Evolutionary conservation across 2,797 vertebrate genomes (phyloP).

Genomic region (Alosa sapidissima): DNA sequence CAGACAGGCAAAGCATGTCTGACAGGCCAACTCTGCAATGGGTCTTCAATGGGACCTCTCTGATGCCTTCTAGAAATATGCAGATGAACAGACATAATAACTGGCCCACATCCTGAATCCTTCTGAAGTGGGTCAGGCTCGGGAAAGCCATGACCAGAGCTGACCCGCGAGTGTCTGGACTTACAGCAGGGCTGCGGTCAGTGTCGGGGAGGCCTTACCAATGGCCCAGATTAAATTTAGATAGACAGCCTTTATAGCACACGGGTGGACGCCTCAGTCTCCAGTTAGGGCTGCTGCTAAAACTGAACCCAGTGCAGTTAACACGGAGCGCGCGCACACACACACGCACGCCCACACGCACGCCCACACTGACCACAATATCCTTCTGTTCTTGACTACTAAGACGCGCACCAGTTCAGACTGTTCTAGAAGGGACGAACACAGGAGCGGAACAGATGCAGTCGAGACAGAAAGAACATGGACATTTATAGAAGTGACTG

Average conservation of each 20-base stretch:
- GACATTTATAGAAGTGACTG: neutral
- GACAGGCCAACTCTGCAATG: neutral
- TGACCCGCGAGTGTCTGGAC: neutral
- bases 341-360: neutral
- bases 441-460: neutral
- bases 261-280: slow-evolving; percentile 12
- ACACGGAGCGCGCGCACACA: neutral
- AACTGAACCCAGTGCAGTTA: slow-evolving; percentile 6
- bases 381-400: slow-evolving; percentile 22
- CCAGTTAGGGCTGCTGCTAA: slow-evolving; percentile 20
- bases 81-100: neutral
- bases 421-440: neutral
- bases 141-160: neutral
- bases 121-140: slow-evolving; percentile 13
- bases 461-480: neutral
- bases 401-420: neutral
- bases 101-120: slow-evolving; percentile 9
- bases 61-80: neutral
- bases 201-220: neutral
- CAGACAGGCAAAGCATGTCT: neutral
- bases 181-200: neutral
- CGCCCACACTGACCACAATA: neutral
- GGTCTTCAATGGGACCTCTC: neutral
- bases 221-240: neutral
- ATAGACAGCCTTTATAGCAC: slow-evolving; percentile 26